phyloP scores from a whole-genome alignment of 2,888 invertebrate genomes.

The Philereme transversata region DNA sequence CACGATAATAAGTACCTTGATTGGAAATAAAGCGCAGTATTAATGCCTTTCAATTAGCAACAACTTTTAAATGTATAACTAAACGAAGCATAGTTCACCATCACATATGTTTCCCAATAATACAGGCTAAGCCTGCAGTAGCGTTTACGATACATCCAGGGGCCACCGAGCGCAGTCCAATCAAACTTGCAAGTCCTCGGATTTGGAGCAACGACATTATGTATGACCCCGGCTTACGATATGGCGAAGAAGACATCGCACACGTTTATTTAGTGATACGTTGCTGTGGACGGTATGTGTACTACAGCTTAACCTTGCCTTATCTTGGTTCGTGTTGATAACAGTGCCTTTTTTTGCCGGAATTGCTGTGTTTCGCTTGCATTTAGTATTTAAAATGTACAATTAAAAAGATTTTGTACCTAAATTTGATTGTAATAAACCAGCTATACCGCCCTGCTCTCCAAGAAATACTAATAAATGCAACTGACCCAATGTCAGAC shows the following conservation, averaged over 20 bases:
- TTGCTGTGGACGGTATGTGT: not conserved
- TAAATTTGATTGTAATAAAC: too few relatives aligned
- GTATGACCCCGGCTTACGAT: constrained; percentile 36
- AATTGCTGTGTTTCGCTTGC: not conserved
- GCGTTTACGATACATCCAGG: constrained; percentile 52
- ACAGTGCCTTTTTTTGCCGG: not conserved
- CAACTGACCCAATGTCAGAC: constrained; percentile 5
- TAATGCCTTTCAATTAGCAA: too few relatives aligned
- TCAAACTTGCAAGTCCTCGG: constrained; percentile 62
- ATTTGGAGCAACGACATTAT: constrained; percentile 51
- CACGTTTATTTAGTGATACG: constrained; percentile 12
- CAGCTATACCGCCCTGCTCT: not conserved
- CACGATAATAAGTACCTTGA: too few relatives aligned
- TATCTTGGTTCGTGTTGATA: not conserved
- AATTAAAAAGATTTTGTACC: too few relatives aligned
- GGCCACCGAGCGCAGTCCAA: constrained; percentile 50
- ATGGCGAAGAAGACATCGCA: constrained; percentile 9
- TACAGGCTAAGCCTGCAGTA: constrained; percentile 46
- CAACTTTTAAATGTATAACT: not conserved
- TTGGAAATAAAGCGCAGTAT: too few relatives aligned
- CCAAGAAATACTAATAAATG: not conserved
- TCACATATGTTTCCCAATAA: constrained; percentile 33
- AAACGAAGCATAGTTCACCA: not conserved
- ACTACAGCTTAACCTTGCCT: not conserved
- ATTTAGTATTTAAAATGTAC: too few relatives aligned